Base-by-base conservation (phyloP, 2,797 vertebrate species). In the Microctenopoma lineatum region DNA sequence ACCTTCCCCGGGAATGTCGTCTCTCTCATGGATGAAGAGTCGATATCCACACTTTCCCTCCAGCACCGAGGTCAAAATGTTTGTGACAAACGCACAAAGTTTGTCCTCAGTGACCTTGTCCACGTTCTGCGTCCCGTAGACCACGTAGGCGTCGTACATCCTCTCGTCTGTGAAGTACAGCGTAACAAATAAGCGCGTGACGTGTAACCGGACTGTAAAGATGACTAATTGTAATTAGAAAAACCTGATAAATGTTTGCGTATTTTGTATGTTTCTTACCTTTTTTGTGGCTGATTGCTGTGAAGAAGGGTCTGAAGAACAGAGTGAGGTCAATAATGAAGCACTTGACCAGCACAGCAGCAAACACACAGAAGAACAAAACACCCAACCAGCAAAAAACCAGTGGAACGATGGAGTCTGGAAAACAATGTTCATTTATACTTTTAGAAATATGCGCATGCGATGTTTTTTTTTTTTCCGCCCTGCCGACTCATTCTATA, bases 1-100 rank as follows among this genome's bases (percentile, higher is more conserved):
- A 96, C 96, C 96, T 95, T 96, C 93, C 21, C 96, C 95, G 0
- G 96, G 96, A 52, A 94, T 79, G 66, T 95, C 83, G 26, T 97
- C 96, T 89, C 96, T 92, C n/a, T 95, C 96, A 1, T 92, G 92
- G 86, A 97, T 95, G 71, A 94, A 97, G 11, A 97, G 87, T 45
- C 80, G 93, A 77, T 95, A 96, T 63, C 95, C 94, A 42, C 86
- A 96, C 75, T 93, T 90, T 4, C 92, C 84, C 88, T 97, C 96
- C 5, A 97, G 94, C 70, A 96, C 91, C 0, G 89, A 83, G 4
- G 94, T 93, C 63, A 97, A 84, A 70, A 82, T 70, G n/a, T 90
- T 83, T 15, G 90, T 87, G 71, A 96, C 83, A 61, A 97, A 96
- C 42, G 75, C 59, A 26, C 83, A 85, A 27, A 95, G 79, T 25